These are phyloP conservation scores for Crotalus horridus DNA, from an alignment of 2,113 vertebrate genomes.

Conservation along the genomic window DNA sequence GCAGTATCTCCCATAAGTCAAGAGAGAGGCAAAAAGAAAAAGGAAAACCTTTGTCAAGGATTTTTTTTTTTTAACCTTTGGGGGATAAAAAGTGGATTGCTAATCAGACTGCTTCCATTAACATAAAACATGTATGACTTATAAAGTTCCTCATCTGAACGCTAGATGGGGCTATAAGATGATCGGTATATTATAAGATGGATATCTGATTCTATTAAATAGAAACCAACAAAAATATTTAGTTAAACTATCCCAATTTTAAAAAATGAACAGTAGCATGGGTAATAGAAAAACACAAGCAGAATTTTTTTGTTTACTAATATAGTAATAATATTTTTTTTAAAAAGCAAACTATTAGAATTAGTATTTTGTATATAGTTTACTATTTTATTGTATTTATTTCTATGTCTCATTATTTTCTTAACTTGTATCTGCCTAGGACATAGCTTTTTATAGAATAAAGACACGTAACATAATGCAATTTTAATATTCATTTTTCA, in stretches of 20 bases:
- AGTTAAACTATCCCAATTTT: not conserved
- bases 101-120: not conserved
- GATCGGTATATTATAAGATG: slow-evolving; percentile 24
- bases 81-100: not conserved
- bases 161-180: slow-evolving; percentile 73
- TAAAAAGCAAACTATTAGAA: not conserved
- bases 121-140: not conserved
- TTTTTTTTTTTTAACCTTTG: not conserved
- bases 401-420: not conserved
- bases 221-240: not conserved
- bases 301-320: slow-evolving; percentile 6
- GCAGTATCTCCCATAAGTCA: not conserved
- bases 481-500: not conserved
- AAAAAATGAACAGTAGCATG: not conserved
- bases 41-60: not conserved
- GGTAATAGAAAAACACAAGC: not conserved
- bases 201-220: not conserved
- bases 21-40: not conserved
- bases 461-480: not conserved
- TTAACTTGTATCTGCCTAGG: not conserved
- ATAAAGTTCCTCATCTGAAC: slow-evolving; percentile 48
- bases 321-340: not conserved
- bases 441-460: not conserved
- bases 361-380: not conserved
- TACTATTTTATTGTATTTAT: not conserved